A percentile compares a stretch with the other conserved stretches of the same genome.
Conservation (phyloP, 2,113 vertebrate genomes). For the Proteles cristata region DNA sequence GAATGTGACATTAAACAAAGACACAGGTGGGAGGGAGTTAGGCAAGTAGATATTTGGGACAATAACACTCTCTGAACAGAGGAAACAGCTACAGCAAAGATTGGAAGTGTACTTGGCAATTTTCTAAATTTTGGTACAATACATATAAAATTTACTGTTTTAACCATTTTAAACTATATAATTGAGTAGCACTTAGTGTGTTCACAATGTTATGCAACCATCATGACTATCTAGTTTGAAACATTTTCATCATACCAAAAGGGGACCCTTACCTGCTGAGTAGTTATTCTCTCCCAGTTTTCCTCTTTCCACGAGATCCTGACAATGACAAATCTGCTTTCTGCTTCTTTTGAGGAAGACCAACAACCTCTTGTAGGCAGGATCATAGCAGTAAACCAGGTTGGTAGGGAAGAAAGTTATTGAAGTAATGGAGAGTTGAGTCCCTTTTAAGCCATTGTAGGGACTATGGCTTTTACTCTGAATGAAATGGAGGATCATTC, state of each 20-base stretch:
- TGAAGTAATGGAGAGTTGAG: background rate
- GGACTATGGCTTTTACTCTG: background rate
- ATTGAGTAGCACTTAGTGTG: background rate
- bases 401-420: background rate
- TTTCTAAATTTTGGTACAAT: background rate
- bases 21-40: background rate
- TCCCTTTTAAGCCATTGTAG: background rate
- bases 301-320: no score
- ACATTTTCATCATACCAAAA: background rate
- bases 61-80: background rate
- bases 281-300: rapidly evolving
- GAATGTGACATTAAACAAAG: background rate
- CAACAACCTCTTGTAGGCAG: background rate
- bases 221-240: background rate
- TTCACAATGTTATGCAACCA: background rate
- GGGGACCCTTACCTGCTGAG: background rate
- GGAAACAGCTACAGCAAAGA: background rate
- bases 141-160: background rate
- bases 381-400: background rate
- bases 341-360: background rate
- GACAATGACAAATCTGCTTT: background rate
- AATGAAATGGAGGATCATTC: background rate
- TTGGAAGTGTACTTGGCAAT: background rate
- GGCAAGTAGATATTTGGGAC: background rate
- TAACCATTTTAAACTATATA: background rate